phyloP scores from a whole-genome alignment of 2,888 invertebrate genomes.

The Lutraria lutraria region DNA sequence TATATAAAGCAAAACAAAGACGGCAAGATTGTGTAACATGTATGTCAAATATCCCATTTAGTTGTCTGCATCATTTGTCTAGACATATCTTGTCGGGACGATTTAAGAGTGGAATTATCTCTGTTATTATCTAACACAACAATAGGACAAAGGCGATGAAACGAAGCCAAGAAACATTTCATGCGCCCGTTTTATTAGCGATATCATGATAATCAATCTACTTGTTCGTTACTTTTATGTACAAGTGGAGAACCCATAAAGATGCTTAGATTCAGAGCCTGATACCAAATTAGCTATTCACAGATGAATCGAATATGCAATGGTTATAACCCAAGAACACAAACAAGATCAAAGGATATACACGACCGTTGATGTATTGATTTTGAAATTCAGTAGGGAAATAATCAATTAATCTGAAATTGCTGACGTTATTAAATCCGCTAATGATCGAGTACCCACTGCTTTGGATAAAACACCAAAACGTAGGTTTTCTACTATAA shows the following conservation, averaged over 20 bases:
- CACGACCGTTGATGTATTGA: slow-evolving; percentile 8
- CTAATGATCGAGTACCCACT: neutral
- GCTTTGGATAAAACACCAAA: neutral
- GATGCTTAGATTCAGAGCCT: neutral
- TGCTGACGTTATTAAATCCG: slow-evolving; percentile 17
- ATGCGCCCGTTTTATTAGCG: neutral
- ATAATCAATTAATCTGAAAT: slow-evolving; percentile 16
- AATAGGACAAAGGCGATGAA: neutral
- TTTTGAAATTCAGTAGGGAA: slow-evolving; percentile 3
- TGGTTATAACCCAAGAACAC: neutral
- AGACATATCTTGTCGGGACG: too few relatives aligned
- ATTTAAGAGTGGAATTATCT: neutral
- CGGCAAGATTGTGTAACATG: too few relatives aligned
- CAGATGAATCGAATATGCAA: neutral
- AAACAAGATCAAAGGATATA: neutral
- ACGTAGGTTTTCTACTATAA: neutral
- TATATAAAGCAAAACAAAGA: too few relatives aligned
- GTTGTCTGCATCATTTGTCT: too few relatives aligned
- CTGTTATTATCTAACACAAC: neutral
- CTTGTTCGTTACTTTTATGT: neutral
- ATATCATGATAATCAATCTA: slow-evolving; percentile 12
- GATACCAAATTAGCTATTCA: slow-evolving; percentile 1
- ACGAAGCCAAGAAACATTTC: neutral
- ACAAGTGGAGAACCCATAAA: neutral
- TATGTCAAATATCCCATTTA: too few relatives aligned